Evolutionary conservation across 2,113 vertebrate genomes (phyloP), one percentile per base, ranked within the genome.

Genomic region (Crotalus tigris): DNA sequence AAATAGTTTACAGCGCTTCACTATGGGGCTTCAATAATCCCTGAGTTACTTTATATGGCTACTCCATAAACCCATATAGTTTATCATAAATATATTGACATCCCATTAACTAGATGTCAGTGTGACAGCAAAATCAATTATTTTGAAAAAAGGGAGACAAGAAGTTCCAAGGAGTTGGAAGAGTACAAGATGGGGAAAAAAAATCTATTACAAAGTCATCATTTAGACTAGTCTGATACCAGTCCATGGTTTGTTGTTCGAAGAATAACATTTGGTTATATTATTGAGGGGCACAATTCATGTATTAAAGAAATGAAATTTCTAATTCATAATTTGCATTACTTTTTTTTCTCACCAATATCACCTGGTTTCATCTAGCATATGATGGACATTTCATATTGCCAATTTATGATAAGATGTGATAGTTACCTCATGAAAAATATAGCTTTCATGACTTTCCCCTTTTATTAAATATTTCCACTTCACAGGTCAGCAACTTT

Each of bases 11-110:
- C 93, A 64, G 94, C 91, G 29, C 59, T 94, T 93, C 94, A 57
- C 12, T 7, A 91, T 46, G 61, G 91, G 29, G 44, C 90, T 92
- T 94, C 94, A 92, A 90, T 94, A 55, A 92, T 95, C 91, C 92
- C 88, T 19, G 92, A 94, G 92, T 94, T 96, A 95, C 69, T 95
- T 96, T 96, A 94, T 95, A 96, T 89, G 90, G 93, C 88, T 94
- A 91, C 64, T 95, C 92, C 93, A 94, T 88, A 96, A 97, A 93
- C 61, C 93, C 90, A 92, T 4, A 85, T 92, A 91, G 94, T 96
- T 96, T 96, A 93, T 93, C 92, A 92, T 33, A 69, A 94, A 95
- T 96, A 95, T 92, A 61, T 87, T 95, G 93, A 92, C 94, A 95
- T 94, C 92, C 91, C 92, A 93, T 95, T 94, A 95, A 95, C 93